These are phyloP conservation scores for Tenthredo distinguenda DNA, from an alignment of 2,888 invertebrate species.

Conservation along the genomic window DNA sequence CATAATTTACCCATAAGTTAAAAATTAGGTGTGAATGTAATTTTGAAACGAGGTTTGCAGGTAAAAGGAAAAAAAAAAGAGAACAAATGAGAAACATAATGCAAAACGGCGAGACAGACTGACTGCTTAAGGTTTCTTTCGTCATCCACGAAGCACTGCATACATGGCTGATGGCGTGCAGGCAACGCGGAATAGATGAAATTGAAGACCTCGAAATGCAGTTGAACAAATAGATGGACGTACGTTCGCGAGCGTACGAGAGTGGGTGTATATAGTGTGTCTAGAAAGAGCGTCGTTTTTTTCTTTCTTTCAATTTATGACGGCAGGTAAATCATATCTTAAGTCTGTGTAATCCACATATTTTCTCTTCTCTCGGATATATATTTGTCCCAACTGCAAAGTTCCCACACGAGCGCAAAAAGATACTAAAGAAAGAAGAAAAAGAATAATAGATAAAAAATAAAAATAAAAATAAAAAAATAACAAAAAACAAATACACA, in stretches of 20 bases:
- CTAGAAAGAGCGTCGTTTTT: neutral
- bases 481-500: neutral
- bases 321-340: slow-evolving; percentile 48
- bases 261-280: neutral
- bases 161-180: neutral
- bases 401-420: slow-evolving; percentile 31
- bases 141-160: slow-evolving; percentile 36
- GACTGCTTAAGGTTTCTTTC: slow-evolving; percentile 35
- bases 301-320: slow-evolving; percentile 28
- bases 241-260: neutral
- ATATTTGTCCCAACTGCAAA: slow-evolving; percentile 44
- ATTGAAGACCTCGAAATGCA: slow-evolving; percentile 46
- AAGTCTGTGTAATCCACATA: slow-evolving; percentile 44
- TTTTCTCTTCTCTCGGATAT: slow-evolving; percentile 11
- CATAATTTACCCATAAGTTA: slow-evolving; percentile 3
- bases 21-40: neutral
- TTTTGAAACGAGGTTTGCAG: neutral
- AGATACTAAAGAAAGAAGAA: neutral
- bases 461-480: neutral
- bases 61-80: neutral
- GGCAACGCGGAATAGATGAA: slow-evolving; percentile 33
- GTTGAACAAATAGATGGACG: slow-evolving; percentile 29
- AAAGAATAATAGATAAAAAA: neutral
- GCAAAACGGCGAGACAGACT: slow-evolving; percentile 27
- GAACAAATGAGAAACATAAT: neutral